Evolutionary conservation across 2,113 vertebrate genomes (phyloP).

Genomic region (Trichomycterus rosablanca): DNA sequence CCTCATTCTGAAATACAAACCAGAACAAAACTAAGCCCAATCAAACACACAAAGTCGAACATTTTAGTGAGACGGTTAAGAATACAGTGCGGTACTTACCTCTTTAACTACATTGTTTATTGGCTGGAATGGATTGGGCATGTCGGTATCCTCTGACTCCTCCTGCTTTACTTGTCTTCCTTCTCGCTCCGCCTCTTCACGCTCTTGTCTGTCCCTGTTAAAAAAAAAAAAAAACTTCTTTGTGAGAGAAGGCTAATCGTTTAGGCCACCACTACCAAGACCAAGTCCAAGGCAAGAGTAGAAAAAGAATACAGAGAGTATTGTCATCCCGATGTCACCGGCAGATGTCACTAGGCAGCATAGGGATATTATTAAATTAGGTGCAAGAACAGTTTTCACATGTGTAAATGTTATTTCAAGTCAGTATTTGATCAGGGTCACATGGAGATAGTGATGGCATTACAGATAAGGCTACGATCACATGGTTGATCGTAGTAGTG

Average conservation of each 20-base stretch:
- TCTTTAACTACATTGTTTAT: conserved; percentile 76
- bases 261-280: neutral
- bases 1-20: conserved; percentile 71
- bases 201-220: conserved; percentile 72
- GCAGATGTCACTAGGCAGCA: too few species aligned
- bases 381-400: too few species aligned
- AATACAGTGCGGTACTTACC: conserved; percentile 59
- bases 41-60: neutral
- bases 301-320: too few species aligned
- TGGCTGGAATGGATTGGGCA: conserved; percentile 82
- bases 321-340: too few species aligned
- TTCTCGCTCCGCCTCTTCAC: conserved; percentile 69
- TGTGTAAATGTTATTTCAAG: too few species aligned
- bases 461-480: too few species aligned
- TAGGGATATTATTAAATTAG: too few species aligned
- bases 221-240: too few species aligned
- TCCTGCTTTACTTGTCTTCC: conserved; percentile 62
- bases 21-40: neutral
- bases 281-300: too few species aligned
- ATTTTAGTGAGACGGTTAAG: neutral
- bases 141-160: conserved; percentile 59
- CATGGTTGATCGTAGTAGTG: too few species aligned
- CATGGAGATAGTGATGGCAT: too few species aligned
- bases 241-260: neutral
- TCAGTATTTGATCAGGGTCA: too few species aligned